Evolutionary conservation across 2,797 vertebrate species (phyloP).

Genomic region (Amblyopsis hoosieri): DNA sequence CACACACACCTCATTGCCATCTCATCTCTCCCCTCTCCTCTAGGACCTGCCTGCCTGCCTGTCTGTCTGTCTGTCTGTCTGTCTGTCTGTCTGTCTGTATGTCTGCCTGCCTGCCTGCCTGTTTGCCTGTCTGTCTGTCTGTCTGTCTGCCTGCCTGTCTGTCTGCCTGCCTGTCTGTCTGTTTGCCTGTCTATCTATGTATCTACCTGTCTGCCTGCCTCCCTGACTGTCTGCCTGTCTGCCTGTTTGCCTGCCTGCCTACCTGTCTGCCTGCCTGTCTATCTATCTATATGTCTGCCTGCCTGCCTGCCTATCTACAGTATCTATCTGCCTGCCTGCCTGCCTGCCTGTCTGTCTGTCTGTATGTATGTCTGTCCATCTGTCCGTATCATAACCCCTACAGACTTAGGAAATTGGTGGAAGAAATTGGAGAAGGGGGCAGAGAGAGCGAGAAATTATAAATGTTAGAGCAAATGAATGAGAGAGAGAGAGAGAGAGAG

Average conservation of each 20-base stretch:
- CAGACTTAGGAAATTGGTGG: slow-evolving; percentile 32
- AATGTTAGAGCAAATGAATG: slow-evolving; percentile 31
- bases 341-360: background rate
- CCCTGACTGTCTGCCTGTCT: too few relatives aligned
- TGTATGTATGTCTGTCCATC: slow-evolving; percentile 6
- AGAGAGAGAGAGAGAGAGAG: slow-evolving; percentile 25
- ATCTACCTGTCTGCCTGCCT: too few relatives aligned
- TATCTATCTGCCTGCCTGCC: slow-evolving; percentile 44
- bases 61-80: background rate
- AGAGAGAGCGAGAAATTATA: background rate
- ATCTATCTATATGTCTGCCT: too few relatives aligned
- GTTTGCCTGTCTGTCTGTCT: too few relatives aligned
- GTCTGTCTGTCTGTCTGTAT: slow-evolving; percentile 33
- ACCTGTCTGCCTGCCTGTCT: too few relatives aligned
- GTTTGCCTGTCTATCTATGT: too few relatives aligned
- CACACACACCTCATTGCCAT: slow-evolving; percentile 60
- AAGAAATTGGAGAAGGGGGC: background rate
- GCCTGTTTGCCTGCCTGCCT: too few relatives aligned
- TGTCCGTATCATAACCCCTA: slow-evolving; percentile 53
- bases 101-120: slow-evolving; percentile 22
- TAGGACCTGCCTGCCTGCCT: slow-evolving; percentile 53
- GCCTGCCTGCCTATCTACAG: slow-evolving; percentile 1
- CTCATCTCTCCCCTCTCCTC: slow-evolving; percentile 47
- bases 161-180: too few relatives aligned
- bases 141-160: too few relatives aligned